These are phyloP conservation scores for Megaceryle torquata DNA, from an alignment of 2,113 vertebrate species.

Conservation along the genomic window DNA sequence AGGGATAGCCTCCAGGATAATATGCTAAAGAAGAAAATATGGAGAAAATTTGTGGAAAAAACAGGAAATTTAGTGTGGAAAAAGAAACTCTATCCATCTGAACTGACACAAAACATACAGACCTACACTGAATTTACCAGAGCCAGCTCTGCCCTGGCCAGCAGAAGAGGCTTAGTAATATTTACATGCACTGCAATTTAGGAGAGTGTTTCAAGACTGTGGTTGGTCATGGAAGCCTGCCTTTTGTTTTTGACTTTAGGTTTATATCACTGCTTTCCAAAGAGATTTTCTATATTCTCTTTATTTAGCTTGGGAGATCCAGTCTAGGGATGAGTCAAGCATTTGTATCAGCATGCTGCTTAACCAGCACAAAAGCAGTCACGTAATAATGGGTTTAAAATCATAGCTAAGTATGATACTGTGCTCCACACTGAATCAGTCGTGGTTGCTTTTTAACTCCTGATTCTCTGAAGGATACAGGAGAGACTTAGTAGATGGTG, in stretches of 20 bases:
- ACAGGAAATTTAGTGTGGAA: background rate
- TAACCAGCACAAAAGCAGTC: background rate
- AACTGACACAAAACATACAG: background rate
- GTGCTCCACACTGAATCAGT: background rate
- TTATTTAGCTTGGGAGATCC: background rate
- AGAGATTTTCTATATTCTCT: background rate
- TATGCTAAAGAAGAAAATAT: background rate
- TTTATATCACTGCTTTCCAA: background rate
- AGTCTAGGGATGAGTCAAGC: background rate
- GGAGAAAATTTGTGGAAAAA: background rate
- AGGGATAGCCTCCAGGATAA: background rate
- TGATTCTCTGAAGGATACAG: background rate
- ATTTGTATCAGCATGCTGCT: background rate
- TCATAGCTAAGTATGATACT: background rate
- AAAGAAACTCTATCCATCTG: background rate
- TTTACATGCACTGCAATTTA: background rate
- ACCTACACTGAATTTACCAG: background rate
- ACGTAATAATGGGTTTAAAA: background rate
- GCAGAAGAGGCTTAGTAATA: background rate
- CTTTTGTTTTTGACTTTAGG: background rate
- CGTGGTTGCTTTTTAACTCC: background rate
- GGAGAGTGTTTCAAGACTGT: background rate
- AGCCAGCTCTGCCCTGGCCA: background rate
- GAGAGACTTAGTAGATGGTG: background rate
- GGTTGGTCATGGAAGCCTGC: background rate